A percentile compares a stretch with the other conserved stretches of the same genome.
Conservation (phyloP, 2,113 vertebrate species). For the Oryzias javanicus region DNA sequence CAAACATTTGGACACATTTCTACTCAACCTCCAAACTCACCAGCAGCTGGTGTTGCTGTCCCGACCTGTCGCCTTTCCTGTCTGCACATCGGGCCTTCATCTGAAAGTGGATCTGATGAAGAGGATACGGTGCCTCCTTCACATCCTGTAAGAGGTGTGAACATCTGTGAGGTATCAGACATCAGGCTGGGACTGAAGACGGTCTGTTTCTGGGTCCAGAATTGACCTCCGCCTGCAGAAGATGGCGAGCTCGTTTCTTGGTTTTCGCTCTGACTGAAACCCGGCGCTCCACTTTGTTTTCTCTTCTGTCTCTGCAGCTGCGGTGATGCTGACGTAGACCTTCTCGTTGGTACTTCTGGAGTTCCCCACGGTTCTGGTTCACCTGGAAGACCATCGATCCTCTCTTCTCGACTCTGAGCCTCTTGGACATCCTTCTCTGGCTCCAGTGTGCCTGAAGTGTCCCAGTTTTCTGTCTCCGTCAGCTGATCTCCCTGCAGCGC, state of each 20-base stretch:
- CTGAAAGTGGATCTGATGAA: slow-evolving; percentile 47
- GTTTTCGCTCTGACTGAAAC: slow-evolving; percentile 21
- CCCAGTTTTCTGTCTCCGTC: slow-evolving; percentile 48
- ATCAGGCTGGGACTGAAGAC: slow-evolving; percentile 22
- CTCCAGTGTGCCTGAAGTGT: slow-evolving; percentile 44
- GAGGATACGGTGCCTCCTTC: slow-evolving; percentile 45
- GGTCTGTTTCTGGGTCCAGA: slow-evolving; percentile 12
- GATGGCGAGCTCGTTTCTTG: slow-evolving; percentile 17
- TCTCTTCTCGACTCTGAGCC: slow-evolving; percentile 18
- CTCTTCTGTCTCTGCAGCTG: slow-evolving; percentile 16
- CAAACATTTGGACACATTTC: not conserved
- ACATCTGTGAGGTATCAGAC: slow-evolving; percentile 26
- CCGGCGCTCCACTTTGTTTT: not conserved
- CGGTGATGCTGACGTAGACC: slow-evolving; percentile 11
- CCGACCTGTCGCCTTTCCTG: slow-evolving; percentile 73
- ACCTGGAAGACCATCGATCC: slow-evolving; percentile 22
- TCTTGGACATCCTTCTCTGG: slow-evolving; percentile 23
- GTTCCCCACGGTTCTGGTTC: slow-evolving; percentile 11
- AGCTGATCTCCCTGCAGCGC: slow-evolving; percentile 30
- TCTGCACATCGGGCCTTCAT: slow-evolving; percentile 60
- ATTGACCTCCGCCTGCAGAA: slow-evolving; percentile 14
- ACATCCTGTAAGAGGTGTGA: slow-evolving; percentile 21
- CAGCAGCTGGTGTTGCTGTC: slow-evolving; percentile 49
- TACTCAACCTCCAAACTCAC: slow-evolving; percentile 33
- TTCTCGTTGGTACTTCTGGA: slow-evolving; percentile 2